Percentiles rank a stretch among this genome's conserved stretches.
These are phyloP conservation scores for Pogonomyrmex barbatus DNA, from an alignment of 1,140 invertebrate species.

Conservation along the genomic window DNA sequence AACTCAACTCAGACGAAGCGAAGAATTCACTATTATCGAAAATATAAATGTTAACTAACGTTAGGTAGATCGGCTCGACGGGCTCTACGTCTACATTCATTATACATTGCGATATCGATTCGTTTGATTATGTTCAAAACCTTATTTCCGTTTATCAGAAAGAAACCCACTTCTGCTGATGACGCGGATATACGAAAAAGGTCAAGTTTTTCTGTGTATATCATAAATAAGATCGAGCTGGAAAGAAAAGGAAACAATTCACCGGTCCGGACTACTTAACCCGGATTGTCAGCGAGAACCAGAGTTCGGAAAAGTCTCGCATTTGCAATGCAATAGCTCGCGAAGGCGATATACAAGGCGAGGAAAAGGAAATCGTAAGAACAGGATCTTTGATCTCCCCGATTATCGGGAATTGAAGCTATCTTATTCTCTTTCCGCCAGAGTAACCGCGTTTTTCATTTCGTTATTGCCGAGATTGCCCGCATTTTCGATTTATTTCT, in stretches of 20 bases:
- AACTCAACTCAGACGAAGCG: neutral
- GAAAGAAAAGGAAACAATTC: neutral
- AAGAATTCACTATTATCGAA: slow-evolving; percentile 16
- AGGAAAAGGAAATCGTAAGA: too few species aligned
- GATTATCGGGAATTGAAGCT: slow-evolving; percentile 72
- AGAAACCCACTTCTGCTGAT: neutral
- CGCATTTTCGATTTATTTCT: slow-evolving; percentile 52
- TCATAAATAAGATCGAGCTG: neutral
- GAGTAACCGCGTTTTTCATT: slow-evolving; percentile 71
- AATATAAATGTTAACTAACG: neutral
- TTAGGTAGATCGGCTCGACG: neutral
- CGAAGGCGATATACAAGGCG: slow-evolving; percentile 45
- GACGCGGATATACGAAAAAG: neutral
- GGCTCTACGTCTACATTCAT: neutral
- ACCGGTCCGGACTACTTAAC: slow-evolving; percentile 16
- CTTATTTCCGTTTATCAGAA: neutral
- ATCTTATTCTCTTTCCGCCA: slow-evolving; percentile 62
- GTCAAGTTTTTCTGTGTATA: neutral
- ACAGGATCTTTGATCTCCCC: slow-evolving; percentile 73
- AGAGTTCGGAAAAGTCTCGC: slow-evolving; percentile 13
- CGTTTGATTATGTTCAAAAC: neutral
- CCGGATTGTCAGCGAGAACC: slow-evolving; percentile 13
- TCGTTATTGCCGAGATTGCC: slow-evolving; percentile 44
- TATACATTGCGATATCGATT: neutral
- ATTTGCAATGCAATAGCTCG: slow-evolving; percentile 55